Evolutionary conservation across 2,888 invertebrate genomes (phyloP).

Genomic region (Orthonychiurus folsomi): DNA sequence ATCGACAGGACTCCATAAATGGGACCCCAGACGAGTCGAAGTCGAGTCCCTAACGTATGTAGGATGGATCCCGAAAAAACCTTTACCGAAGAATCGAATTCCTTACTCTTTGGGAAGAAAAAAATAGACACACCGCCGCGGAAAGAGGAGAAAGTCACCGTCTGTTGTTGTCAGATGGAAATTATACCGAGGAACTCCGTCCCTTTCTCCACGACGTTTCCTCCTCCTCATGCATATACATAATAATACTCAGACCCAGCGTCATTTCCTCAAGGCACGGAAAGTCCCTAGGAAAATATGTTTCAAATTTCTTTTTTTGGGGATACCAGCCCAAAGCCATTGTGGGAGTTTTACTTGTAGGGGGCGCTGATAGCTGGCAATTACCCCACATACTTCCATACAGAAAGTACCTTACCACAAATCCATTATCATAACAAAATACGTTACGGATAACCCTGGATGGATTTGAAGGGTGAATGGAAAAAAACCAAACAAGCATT

Average conservation of each 20-base stretch:
- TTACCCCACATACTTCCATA: too few species aligned
- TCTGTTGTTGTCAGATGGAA: slow-evolving; percentile 1
- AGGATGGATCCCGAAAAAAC: background rate
- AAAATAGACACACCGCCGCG: background rate
- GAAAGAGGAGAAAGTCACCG: background rate
- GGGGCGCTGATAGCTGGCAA: too few species aligned
- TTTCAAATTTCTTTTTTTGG: too few species aligned
- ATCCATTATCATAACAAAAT: too few species aligned
- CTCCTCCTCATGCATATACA: background rate
- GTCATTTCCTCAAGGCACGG: too few species aligned
- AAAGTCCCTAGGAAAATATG: too few species aligned
- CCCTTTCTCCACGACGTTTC: background rate
- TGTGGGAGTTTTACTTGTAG: too few species aligned
- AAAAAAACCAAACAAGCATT: too few species aligned
- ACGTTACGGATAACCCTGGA: too few species aligned
- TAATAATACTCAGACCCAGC: background rate
- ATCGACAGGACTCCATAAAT: slow-evolving; percentile 8
- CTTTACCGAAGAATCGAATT: background rate
- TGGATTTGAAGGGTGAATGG: too few species aligned
- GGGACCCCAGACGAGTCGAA: background rate
- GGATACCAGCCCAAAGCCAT: too few species aligned
- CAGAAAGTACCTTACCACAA: too few species aligned
- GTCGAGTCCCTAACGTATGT: background rate
- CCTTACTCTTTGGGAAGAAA: background rate
- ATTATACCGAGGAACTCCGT: background rate